Evolutionary conservation across 2,797 vertebrate species (phyloP), one percentile per base, ranked within the genome.

Genomic region (Crocidura indochinensis): DNA sequence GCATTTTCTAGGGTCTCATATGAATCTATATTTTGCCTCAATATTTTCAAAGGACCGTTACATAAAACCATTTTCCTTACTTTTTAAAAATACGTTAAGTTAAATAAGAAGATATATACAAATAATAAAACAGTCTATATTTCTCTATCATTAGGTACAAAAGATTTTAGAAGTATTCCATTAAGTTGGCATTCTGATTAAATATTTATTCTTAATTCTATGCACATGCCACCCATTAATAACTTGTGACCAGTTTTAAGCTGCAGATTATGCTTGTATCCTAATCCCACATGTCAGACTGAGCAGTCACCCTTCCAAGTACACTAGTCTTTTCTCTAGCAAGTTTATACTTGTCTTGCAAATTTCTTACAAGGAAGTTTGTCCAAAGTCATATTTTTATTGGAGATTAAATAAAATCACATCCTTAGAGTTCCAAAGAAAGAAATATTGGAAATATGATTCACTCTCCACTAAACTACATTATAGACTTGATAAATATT

Each of bases 401-500:
- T 71, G 73, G 10, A 46, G 75, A 68, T 24, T 72, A 80, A 87
- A 6, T 31, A 80, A 8, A 53, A 26, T 53, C 29, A 92, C 78
- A 38, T 91, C 53, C 29, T 83, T 2, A 82, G 44, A 62, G 73
- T 31, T 17, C 29, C n/a, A 78, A 51, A 83, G 29, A 76, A 91
- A 69, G 26, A 10, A 8, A 84, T 88, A 17, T 24, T 85, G 11
- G 26, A 38, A 3, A 24, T 64, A n/a, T 5, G 77, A n/a, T 10
- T 29, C 19, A 78, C 10, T 71, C 89, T 14, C 44, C 29, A 4
- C 10, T 67, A 6, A 47, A 8, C 44, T 62, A 44, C 19, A 56
- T 64, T 4, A 77, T 3, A 12, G 74, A 65, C 20, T 72, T 19
- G 19, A 74, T 89, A 87, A 83, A 51, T 2, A 29, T 29, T 78